A percentile compares a stretch with the other conserved stretches of the same genome.
Conservation (phyloP, 2,797 vertebrate species). For the Amblyraja radiata region DNA sequence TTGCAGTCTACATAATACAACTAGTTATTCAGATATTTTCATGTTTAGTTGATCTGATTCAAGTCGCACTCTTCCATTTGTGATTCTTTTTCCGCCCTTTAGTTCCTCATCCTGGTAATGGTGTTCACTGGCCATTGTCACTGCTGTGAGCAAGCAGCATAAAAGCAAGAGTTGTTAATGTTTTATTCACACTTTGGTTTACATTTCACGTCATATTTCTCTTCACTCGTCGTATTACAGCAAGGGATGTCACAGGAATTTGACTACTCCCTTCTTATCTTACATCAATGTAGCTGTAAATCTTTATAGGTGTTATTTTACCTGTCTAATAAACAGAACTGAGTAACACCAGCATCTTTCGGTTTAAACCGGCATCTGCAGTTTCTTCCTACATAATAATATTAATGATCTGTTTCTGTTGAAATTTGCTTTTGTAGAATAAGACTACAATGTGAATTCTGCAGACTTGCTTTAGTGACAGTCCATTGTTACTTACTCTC, state of each 20-base stretch:
- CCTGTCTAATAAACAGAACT: neutral
- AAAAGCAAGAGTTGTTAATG: neutral
- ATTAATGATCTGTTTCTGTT: neutral
- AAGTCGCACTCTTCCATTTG: neutral
- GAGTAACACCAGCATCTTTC: too few species aligned
- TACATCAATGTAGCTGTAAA: neutral
- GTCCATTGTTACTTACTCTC: neutral
- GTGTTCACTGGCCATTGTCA: neutral
- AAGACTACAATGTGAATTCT: too few species aligned
- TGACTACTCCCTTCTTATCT: neutral
- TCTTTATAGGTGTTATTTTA: neutral
- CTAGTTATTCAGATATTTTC: neutral
- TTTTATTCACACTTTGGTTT: neutral
- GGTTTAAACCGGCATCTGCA: too few species aligned
- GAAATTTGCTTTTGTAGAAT: neutral
- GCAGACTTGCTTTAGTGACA: neutral
- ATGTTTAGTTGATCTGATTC: neutral
- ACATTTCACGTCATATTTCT: neutral
- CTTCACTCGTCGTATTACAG: too few species aligned
- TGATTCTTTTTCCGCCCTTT: neutral
- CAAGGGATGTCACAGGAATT: neutral
- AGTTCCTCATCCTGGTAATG: neutral
- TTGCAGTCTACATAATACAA: neutral
- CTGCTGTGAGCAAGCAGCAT: neutral
- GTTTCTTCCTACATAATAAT: too few species aligned